Conservation (phyloP, 2,797 vertebrate species). For the Lates japonicus region DNA sequence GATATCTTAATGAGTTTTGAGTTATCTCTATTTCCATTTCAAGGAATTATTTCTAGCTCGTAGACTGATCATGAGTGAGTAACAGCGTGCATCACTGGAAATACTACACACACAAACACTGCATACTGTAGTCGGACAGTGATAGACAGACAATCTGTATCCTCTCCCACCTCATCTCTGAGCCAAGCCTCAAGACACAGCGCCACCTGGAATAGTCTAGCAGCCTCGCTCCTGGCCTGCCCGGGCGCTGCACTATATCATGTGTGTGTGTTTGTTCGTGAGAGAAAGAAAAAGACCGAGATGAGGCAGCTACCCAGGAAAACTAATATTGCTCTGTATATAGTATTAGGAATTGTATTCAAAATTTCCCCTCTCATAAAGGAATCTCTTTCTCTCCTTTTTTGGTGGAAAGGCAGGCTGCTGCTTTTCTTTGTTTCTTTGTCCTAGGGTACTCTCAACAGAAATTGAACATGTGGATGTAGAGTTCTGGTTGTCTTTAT, state of each 20-base stretch:
- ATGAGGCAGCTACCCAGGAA: no score
- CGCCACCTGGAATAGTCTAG: slow-evolving; percentile 82
- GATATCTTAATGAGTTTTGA: background rate
- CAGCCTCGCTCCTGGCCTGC: slow-evolving; percentile 73
- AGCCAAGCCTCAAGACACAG: slow-evolving; percentile 71
- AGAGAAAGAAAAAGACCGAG: slow-evolving; percentile 5
- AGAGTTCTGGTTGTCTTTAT: background rate
- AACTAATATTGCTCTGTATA: slow-evolving; percentile 37
- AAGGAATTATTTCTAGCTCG: slow-evolving; percentile 20
- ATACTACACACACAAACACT: slow-evolving; percentile 18
- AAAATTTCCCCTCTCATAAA: slow-evolving; percentile 34
- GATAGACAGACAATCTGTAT: slow-evolving; percentile 65
- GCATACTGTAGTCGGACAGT: slow-evolving; percentile 58
- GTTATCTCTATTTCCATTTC: background rate
- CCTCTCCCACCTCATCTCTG: slow-evolving; percentile 63
- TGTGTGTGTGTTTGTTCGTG: slow-evolving; percentile 45
- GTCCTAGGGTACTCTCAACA: slow-evolving; percentile 49
- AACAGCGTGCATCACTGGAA: slow-evolving; percentile 27
- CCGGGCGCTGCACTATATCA: slow-evolving; percentile 61
- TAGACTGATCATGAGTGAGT: slow-evolving; percentile 31
- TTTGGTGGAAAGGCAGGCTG: slow-evolving; percentile 43
- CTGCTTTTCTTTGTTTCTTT: slow-evolving; percentile 44
- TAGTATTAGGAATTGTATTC: slow-evolving; percentile 46
- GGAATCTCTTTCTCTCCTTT: slow-evolving; percentile 54
- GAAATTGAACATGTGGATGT: slow-evolving; percentile 19